Conservation (phyloP, 2,888 invertebrate species). For the Eilema sororculum region DNA sequence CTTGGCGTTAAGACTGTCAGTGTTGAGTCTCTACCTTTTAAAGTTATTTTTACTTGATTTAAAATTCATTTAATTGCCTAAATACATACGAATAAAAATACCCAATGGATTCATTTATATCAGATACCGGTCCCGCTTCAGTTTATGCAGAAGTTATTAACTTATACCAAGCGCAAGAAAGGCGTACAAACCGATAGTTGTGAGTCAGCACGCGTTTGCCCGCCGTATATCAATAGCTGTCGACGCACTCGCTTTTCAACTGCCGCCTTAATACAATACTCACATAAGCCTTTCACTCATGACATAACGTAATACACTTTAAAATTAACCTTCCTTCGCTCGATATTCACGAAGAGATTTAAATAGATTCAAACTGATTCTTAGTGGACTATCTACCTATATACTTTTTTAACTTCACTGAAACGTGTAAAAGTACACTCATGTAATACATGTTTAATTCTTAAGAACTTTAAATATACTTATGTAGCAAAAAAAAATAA, state of each 20-base stretch:
- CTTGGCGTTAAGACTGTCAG: too few species aligned
- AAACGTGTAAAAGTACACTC: background rate
- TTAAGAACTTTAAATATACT: background rate
- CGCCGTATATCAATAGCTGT: conserved; percentile 84
- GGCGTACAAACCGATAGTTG: conserved; percentile 72
- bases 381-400: background rate
- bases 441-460: background rate
- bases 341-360: background rate
- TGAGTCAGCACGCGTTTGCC: conserved; percentile 82
- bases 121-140: conserved; percentile 6
- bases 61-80: too few species aligned
- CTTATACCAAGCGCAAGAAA: conserved; percentile 52
- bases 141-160: conserved; percentile 25
- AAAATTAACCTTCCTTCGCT: conserved; percentile 17
- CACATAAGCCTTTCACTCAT: conserved; percentile 23
- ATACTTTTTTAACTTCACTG: background rate
- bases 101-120: background rate
- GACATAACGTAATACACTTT: conserved; percentile 32
- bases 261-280: conserved; percentile 57
- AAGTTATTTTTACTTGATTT: too few species aligned
- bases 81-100: too few species aligned
- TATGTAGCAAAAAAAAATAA: background rate
- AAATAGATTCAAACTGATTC: background rate
- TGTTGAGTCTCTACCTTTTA: too few species aligned
- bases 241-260: conserved; percentile 73